Conservation (phyloP, 2,113 vertebrate species). For the Ascaphus truei region DNA sequence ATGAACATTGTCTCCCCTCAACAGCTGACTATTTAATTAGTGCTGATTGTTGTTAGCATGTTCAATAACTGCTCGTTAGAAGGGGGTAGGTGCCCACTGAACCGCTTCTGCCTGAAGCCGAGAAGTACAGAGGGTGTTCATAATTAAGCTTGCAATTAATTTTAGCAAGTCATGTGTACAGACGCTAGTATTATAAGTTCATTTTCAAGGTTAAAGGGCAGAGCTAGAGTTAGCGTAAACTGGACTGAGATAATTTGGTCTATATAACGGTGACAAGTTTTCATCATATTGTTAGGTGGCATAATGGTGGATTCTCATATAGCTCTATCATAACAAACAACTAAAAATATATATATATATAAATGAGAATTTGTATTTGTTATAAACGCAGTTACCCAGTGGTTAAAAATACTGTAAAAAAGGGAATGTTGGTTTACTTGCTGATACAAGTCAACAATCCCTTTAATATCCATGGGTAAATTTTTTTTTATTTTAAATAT, state of each 20-base stretch:
- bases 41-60: constrained; percentile 82
- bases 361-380: too few relatives aligned
- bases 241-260: background rate
- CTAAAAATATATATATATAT: too few relatives aligned
- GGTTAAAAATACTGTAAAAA: too few relatives aligned
- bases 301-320: too few relatives aligned
- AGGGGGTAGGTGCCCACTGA: constrained; percentile 63
- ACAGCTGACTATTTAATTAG: constrained; percentile 88
- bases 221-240: background rate
- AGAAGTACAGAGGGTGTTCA: constrained; percentile 60
- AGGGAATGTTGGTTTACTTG: too few relatives aligned
- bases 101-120: constrained; percentile 69
- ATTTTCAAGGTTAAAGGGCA: constrained; percentile 62
- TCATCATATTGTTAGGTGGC: too few relatives aligned
- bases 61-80: constrained; percentile 87
- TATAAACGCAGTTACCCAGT: too few relatives aligned
- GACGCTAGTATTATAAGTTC: constrained; percentile 52
- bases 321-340: too few relatives aligned
- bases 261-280: too few relatives aligned
- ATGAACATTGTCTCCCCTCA: constrained; percentile 80
- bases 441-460: too few relatives aligned
- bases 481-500: too few relatives aligned
- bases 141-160: constrained; percentile 67
- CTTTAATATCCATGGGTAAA: too few relatives aligned
- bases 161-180: constrained; percentile 60